Conservation (phyloP, 2,888 invertebrate species). For the Pterostichus niger region DNA sequence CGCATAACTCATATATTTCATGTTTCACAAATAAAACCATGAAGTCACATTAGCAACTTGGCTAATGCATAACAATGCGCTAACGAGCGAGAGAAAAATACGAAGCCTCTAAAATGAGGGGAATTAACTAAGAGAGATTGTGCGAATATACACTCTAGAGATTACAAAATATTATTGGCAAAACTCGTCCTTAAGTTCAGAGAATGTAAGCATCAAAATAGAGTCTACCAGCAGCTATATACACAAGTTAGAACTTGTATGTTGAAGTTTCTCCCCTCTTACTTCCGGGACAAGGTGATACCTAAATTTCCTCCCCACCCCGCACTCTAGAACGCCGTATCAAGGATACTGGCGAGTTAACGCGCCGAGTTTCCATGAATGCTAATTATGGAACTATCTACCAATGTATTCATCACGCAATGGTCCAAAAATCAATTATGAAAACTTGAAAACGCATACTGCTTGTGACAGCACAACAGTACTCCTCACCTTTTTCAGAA, state of each 20-base stretch:
- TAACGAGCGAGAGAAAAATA: not conserved
- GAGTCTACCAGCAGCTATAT: not conserved
- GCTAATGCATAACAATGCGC: not conserved
- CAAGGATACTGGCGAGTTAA: conserved; percentile 46
- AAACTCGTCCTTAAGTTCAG: not conserved
- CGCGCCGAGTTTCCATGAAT: conserved; percentile 59
- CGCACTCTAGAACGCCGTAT: conserved; percentile 7
- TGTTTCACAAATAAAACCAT: conserved; percentile 6
- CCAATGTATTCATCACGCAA: conserved; percentile 39
- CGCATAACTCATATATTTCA: not conserved
- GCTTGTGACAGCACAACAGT: conserved; percentile 46
- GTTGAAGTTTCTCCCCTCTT: conserved; percentile 30
- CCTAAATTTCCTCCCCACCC: conserved; percentile 8
- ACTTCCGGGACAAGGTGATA: conserved; percentile 9
- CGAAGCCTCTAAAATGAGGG: conserved; percentile 19
- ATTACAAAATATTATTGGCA: not conserved
- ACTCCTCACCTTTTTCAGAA: conserved; percentile 35
- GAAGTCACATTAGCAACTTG: not conserved
- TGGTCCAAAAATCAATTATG: conserved; percentile 65
- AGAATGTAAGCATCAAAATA: not conserved
- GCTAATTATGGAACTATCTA: conserved; percentile 61
- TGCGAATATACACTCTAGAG: conserved; percentile 3
- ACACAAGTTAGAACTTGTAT: conserved; percentile 29
- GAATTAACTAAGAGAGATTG: conserved; percentile 26
- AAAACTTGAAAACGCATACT: conserved; percentile 48